Conservation (phyloP, 2,797 vertebrate genomes). For the Cyclura pinguis region DNA sequence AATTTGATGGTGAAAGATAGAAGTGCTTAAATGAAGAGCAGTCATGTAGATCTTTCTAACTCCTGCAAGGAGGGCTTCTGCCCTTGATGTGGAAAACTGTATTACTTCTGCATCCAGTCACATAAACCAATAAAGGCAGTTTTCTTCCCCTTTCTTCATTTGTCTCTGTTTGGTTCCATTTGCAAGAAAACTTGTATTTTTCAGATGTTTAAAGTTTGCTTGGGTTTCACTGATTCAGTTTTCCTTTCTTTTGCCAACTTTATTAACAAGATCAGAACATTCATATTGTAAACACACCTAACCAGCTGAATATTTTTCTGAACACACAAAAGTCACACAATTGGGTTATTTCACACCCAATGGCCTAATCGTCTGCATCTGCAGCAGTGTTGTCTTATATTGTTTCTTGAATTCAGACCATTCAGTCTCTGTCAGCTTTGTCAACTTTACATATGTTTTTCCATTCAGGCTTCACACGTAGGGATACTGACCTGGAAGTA, state of each 20-base stretch:
- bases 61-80: slow-evolving; percentile 44
- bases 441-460: too few species aligned
- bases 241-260: neutral
- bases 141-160: slow-evolving; percentile 36
- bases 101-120: slow-evolving; percentile 55
- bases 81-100: slow-evolving; percentile 52
- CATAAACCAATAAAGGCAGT: slow-evolving; percentile 27
- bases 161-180: slow-evolving; percentile 21
- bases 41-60: neutral
- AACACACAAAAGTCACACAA: slow-evolving; percentile 12
- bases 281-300: neutral
- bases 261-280: slow-evolving; percentile 24
- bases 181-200: slow-evolving; percentile 13
- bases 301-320: neutral
- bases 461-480: neutral
- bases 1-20: neutral
- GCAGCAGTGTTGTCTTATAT: neutral
- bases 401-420: neutral
- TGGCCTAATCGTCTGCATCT: neutral
- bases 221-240: neutral
- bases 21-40: neutral
- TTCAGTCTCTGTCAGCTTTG: neutral
- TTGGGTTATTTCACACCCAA: neutral
- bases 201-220: neutral
- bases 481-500: neutral